Base-by-base conservation (phyloP, 2,113 vertebrate species). In the Anguilla rostrata region DNA sequence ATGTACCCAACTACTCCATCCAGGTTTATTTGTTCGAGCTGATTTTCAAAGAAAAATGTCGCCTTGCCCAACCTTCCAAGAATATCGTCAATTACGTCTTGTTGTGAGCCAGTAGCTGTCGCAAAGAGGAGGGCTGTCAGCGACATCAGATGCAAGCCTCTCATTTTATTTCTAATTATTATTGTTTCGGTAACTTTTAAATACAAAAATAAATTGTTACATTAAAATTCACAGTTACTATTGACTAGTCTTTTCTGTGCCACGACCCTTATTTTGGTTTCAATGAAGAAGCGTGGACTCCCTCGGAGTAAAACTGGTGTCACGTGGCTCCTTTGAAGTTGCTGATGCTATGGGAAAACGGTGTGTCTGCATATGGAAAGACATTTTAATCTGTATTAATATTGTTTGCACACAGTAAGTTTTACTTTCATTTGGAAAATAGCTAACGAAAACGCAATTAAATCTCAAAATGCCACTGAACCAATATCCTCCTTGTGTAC, bases 1-100 rank as follows among this genome's bases (percentile, higher is more conserved):
- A 89, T 86, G 88, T 95, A 97, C 0, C 97, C 97, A 26, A 96
- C 88, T 71, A 95, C 93, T 0, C 95, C 96, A 20, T 98, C 97
- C 91, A 97, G 91, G 88, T 97, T 97, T 88, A 97, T 93, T 82
- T 95, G 91, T 0, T 92, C 89, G 14, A 95, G 94, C n/a, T 95
- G 91, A 5, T 87, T 88, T 88, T 95, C 93, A 86, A 98, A 93
- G 92, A 97, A 97, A 53, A 88, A 49, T 4, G 94, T 92, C 82
- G 95, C 95, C 39, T 92, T 91, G 34, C 95, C 94, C 56, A 97
- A 88, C 0, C 95, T 93, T 16, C 90, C 80, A 66, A 98, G 91
- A 89, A 97, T 87, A 83, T 95, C 92, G 84, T 92, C 91, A 15
- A 94, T 93, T 75, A 93, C 90, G 89, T 95, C 95, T 86, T 93